Evolutionary conservation across 2,113 vertebrate genomes (phyloP), one percentile per base, ranked within the genome.

Genomic region (Calyptommatus sinebrachiatus): DNA sequence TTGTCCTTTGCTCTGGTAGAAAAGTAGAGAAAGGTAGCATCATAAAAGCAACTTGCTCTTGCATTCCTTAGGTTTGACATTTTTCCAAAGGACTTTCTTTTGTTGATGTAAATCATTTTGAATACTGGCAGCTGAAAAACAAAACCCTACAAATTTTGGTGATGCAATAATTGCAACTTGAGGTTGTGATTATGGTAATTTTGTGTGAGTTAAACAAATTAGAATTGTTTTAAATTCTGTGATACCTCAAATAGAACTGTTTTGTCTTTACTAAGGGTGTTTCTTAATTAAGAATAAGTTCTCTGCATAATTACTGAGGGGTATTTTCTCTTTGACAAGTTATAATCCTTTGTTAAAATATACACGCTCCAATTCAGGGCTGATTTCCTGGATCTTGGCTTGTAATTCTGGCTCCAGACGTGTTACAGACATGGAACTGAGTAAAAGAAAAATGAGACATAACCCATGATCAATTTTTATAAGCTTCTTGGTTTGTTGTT

Each of bases 301-400:
- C 75, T 60, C 61, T 71, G 68, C 80, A 41, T 79, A 20, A 21
- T 89, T 28, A 50, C 73, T n/a, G 14, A 71, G 41, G 73, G 53
- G 6, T 77, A 7, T 9, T 81, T 84, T 68, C 28, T 26, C 73
- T 70, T 76, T 68, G 41, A 77, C 46, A 24, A 76, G 63, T 92
- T 87, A 99, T 90, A 99, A 94, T 82, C 98, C 98, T 94, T 99
- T 99, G 94, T 99, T 99, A 90, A 99, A 99, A 93, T 97, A 99
- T 31, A 99, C 97, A 3, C 89, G 92, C 85, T 93, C 94, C 88
- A 98, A 87, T 45, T 94, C 96, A 2, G 96, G 97, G 81, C 86
- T 85, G 91, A n/a, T 94, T 70, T 94, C 94, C 69, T n/a, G 94
- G 91, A 99, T 97, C 92, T 93, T 95, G 93, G 96, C 96, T 95